Evolutionary conservation across 2,113 vertebrate species (phyloP).

Genomic region (Paradoxurus hermaphroditus): DNA sequence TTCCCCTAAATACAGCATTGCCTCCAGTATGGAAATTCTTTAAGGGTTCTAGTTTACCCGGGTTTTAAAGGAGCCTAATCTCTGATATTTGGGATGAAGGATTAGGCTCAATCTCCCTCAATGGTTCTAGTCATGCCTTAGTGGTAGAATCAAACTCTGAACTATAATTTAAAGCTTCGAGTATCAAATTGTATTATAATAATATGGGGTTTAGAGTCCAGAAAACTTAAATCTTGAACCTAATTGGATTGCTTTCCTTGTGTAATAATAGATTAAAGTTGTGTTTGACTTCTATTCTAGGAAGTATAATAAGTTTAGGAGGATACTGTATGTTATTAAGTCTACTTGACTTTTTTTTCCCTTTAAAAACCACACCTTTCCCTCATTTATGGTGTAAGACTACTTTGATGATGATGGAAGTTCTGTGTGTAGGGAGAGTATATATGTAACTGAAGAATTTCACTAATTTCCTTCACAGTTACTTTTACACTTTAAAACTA

Average conservation of each 20-base stretch:
- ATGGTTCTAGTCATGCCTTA: background rate
- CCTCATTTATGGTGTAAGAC: background rate
- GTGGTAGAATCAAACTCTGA: background rate
- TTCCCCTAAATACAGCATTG: background rate
- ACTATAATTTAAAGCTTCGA: background rate
- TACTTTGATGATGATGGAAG: background rate
- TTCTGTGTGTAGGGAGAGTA: background rate
- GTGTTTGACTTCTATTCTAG: background rate
- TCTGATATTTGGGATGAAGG: background rate
- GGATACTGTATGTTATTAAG: background rate
- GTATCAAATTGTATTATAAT: background rate
- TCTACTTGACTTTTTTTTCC: background rate
- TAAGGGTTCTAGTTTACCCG: too few species aligned
- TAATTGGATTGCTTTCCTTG: background rate
- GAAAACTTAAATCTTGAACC: conserved; percentile 21
- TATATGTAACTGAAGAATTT: background rate
- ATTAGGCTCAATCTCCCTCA: background rate
- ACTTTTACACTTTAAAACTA: background rate
- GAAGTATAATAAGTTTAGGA: background rate
- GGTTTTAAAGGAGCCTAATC: background rate
- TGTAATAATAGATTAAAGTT: background rate
- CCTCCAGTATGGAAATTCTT: background rate
- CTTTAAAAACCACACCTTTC: background rate
- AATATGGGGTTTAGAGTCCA: background rate
- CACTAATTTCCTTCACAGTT: background rate